Base-by-base conservation (phyloP, 2,797 vertebrate species). In the Gallinago solitaria region DNA sequence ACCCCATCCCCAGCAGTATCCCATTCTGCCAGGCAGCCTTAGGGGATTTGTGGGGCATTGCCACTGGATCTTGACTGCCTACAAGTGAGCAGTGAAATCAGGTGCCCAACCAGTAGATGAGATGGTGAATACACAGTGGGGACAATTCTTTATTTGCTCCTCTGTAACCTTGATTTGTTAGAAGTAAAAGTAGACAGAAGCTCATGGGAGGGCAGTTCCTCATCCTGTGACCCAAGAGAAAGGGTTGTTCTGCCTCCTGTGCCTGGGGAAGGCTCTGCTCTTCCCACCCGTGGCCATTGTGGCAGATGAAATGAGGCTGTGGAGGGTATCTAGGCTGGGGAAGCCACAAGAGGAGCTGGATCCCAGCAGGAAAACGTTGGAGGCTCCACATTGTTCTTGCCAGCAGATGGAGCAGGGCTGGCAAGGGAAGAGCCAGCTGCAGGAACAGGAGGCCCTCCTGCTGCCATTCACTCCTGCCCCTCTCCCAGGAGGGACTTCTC, bases 351-450 rank as follows among this genome's bases (percentile, higher is more conserved):
- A 91, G 32, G 19, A 78, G 25, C 25, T 30, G 77, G 6, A 71
- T 70, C 6, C 43, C 4, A 1, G 43, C 3, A 1, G 51, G 35
- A 23, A 16, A 68, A 13, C 5, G 5, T 8, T 1, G 12, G 54
- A 79, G 33, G 39, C 74, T 90, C 30, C 18, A 0, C 33, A 2
- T 74, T 68, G 35, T 11, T 93, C 74, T 59, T 96, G 77, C 94
- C 95, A 93, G 90, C 78, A 96, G 94, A 93, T 92, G 94, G 94
- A 96, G 96, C 83, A 94, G 88, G 74, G 28, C 51, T 94, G 92
- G 95, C 93, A 67, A 1, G 32, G 56, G 67, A 87, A 73, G 43
- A 82, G 28, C 0, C 6, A 85, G 21, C 30, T 8, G 27, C 2
- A 37, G 37, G 17, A 50, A 9, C 18, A 64, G 21, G 35, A 90